Evolutionary conservation across 92 coral and sea anemone genomes (phyloP).

Genomic region (Porites divaricata): DNA sequence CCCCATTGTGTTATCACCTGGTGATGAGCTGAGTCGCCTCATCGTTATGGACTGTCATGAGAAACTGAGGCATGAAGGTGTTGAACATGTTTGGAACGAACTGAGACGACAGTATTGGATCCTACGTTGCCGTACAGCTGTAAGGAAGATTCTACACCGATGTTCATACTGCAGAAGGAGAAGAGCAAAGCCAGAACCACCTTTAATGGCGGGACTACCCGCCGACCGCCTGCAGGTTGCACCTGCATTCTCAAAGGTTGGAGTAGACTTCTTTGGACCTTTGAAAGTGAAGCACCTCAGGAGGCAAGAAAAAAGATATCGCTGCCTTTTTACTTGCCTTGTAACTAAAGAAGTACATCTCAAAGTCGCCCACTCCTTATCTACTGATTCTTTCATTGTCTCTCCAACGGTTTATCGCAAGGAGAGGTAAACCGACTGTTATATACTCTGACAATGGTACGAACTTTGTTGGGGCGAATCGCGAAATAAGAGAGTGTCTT

Average conservation of each 20-base stretch:
- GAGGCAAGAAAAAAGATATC: slow-evolving; percentile 47
- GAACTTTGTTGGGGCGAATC: slow-evolving; percentile 51
- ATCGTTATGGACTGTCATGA: slow-evolving; percentile 44
- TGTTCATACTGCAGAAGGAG: too few species aligned
- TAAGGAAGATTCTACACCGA: too few species aligned
- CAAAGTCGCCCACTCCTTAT: slow-evolving; percentile 46
- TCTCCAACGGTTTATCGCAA: slow-evolving; percentile 56
- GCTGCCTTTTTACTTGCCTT: slow-evolving; percentile 58
- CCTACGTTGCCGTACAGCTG: too few species aligned
- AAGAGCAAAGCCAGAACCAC: too few species aligned
- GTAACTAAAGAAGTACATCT: slow-evolving; percentile 48
- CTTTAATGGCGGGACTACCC: too few species aligned
- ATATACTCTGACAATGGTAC: slow-evolving; percentile 57
- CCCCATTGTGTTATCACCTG: slow-evolving; percentile 57
- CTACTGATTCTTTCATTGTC: slow-evolving; percentile 57
- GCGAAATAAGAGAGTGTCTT: slow-evolving; percentile 32
- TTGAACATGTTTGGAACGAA: slow-evolving; percentile 56
- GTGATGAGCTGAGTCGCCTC: not conserved
- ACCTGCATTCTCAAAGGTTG: too few species aligned
- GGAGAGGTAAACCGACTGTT: slow-evolving; percentile 52
- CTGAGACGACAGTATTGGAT: slow-evolving; percentile 66
- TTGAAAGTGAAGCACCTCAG: too few species aligned
- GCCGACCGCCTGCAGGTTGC: too few species aligned
- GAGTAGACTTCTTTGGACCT: too few species aligned
- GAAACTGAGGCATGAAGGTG: slow-evolving; percentile 46